These are phyloP conservation scores for Pluvianellus socialis DNA, from an alignment of 2,113 vertebrate genomes.

Conservation along the genomic window DNA sequence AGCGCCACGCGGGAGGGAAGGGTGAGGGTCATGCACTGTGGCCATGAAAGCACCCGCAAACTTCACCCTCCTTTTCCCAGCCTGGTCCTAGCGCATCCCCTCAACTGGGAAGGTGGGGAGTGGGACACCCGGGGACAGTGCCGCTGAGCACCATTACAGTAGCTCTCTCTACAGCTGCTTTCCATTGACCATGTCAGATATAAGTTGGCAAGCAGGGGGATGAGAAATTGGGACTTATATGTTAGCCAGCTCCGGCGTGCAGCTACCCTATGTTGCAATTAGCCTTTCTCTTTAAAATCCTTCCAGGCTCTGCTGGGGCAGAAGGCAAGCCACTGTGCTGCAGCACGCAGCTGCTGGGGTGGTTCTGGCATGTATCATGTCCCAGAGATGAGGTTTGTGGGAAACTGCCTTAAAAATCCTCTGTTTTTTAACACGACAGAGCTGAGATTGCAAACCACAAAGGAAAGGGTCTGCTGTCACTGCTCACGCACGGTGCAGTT, in stretches of 20 bases:
- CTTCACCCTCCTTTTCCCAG: background rate
- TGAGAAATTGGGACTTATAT: background rate
- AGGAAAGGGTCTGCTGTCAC: background rate
- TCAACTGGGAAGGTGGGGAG: background rate
- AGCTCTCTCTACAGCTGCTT: background rate
- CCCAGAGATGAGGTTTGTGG: background rate
- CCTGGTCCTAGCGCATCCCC: background rate
- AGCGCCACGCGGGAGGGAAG: rapidly evolving
- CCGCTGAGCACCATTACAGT: background rate
- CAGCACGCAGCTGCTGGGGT: background rate
- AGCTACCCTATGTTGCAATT: background rate
- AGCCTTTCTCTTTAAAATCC: slow-evolving; percentile 5
- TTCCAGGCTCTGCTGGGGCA: background rate
- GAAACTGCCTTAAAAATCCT: background rate
- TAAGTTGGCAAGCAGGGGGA: background rate
- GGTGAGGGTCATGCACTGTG: rapidly evolving
- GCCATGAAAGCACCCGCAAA: rapidly evolving
- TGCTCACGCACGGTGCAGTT: background rate
- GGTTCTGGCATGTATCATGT: background rate
- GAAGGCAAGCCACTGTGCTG: background rate
- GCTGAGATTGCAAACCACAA: background rate
- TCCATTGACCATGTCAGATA: background rate
- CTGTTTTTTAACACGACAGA: background rate
- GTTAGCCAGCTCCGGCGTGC: background rate
- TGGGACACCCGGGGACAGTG: background rate